Base-by-base conservation (phyloP, 1,140 invertebrate genomes). In the Saccostrea echinata region DNA sequence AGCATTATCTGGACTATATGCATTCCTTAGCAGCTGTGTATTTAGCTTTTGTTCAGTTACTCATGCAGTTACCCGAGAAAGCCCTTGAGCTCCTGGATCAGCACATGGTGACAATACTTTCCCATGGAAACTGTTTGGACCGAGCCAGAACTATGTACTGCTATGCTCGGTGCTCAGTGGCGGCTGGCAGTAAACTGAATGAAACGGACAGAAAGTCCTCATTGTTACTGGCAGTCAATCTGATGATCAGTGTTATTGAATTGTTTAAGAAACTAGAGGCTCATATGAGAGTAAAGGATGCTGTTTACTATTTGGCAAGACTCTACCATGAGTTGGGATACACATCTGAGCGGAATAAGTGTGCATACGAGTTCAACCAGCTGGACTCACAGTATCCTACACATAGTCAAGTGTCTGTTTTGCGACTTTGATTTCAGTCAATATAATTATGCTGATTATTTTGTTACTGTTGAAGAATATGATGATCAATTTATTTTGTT, bases 41-140 rank as follows among this genome's bases (percentile, higher is more conserved):
- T 91, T 96, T 98, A 71, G 97, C 97, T 0, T 97, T 97, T 92
- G 95, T 96, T 51, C 96, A 96, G 94, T 96, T 96, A 92, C 95
- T 97, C 83, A 96, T 97, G 95, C 96, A 96, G 24, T 96, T 97
- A 93, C 96, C 97, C 0, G 96, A 96, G 87, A 97, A 97, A 94
- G 97, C 97, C 0, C 94, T 97, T 30, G 95, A 96, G 71, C 94
- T 97, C 2, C 96, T 97, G 0, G 96, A 97, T 86, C 96, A 96
- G 90, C 96, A 96, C 52, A 96, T 98, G 90, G 96, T 97, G 0
- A 95, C 96, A 68, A 96, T 98, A 68, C 96, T 98, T 90, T 96
- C 97, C 21, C 97, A 98, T 91, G 97, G 97, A 0, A 97, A 97
- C n/a, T 95, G 96, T n/a, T 97, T 96, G 91, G 97, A 98, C 93